Evolutionary conservation across 2,113 vertebrate species (phyloP).

Genomic region (Mustela lutreola): DNA sequence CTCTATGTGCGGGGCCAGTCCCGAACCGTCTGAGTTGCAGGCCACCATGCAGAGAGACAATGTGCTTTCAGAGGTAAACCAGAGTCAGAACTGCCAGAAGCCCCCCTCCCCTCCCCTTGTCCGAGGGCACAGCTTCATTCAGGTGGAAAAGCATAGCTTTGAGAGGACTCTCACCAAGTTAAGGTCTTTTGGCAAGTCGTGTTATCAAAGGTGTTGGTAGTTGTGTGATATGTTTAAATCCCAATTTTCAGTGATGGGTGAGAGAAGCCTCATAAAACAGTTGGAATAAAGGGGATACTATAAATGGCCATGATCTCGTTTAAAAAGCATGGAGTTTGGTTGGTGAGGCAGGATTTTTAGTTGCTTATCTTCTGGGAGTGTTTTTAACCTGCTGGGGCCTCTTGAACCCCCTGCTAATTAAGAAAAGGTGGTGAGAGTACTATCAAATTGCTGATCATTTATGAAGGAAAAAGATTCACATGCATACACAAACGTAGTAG

Average conservation of each 20-base stretch:
- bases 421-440: constrained; percentile 59
- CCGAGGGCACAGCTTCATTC: not conserved
- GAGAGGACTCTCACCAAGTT: not conserved
- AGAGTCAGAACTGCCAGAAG: not conserved
- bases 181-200: constrained; percentile 57
- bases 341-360: constrained; percentile 55
- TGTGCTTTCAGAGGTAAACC: constrained; percentile 17
- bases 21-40: not conserved
- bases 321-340: constrained; percentile 22
- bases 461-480: constrained; percentile 42
- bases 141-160: constrained; percentile 7
- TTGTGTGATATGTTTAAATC: not conserved
- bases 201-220: not conserved
- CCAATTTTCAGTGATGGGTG: not conserved
- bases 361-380: constrained; percentile 57
- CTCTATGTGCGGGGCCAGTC: not conserved
- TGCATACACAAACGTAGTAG: not conserved
- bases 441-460: constrained; percentile 67
- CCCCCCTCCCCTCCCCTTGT: not conserved
- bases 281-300: not conserved
- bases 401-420: constrained; percentile 66
- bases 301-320: constrained; percentile 37
- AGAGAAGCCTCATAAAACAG: not conserved
- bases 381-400: constrained; percentile 59
- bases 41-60: not conserved